Evolutionary conservation across 2,113 vertebrate species (phyloP).

Genomic region (Malurus cyaneus): DNA sequence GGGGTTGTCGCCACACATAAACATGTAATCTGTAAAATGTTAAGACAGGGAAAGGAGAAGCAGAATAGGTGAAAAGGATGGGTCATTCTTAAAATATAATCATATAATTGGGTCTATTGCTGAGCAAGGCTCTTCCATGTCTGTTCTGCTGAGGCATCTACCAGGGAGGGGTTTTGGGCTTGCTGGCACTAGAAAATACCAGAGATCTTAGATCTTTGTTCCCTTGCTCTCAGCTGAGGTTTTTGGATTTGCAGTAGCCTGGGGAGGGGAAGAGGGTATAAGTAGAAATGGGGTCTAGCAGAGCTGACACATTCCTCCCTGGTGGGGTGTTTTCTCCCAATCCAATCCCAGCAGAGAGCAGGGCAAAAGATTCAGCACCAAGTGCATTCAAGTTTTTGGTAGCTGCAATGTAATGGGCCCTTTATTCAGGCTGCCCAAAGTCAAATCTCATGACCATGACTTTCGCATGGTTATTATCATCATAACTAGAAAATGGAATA

Average conservation of each 20-base stretch:
- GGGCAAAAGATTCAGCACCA: too few relatives aligned
- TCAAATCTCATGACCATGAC: too few relatives aligned
- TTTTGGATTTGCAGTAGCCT: not conserved
- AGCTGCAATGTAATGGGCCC: too few relatives aligned
- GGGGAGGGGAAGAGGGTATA: not conserved
- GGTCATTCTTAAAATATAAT: not conserved
- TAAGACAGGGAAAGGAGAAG: not conserved
- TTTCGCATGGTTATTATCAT: too few relatives aligned
- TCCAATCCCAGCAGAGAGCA: too few relatives aligned
- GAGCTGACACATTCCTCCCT: not conserved
- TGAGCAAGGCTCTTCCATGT: not conserved
- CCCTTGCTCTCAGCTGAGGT: not conserved
- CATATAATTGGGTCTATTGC: not conserved
- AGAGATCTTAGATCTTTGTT: not conserved
- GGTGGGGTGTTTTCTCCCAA: too few relatives aligned
- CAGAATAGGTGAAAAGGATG: not conserved
- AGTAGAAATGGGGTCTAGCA: not conserved
- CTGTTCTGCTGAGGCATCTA: not conserved
- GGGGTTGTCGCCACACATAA: not conserved
- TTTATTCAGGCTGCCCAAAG: too few relatives aligned
- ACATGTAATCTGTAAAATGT: not conserved
- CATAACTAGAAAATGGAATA: too few relatives aligned
- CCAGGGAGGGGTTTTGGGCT: not conserved
- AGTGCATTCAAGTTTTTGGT: too few relatives aligned
- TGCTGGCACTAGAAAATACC: not conserved